Base-by-base conservation (phyloP, 2,113 vertebrate genomes). In the Hippopotamus amphibius region DNA sequence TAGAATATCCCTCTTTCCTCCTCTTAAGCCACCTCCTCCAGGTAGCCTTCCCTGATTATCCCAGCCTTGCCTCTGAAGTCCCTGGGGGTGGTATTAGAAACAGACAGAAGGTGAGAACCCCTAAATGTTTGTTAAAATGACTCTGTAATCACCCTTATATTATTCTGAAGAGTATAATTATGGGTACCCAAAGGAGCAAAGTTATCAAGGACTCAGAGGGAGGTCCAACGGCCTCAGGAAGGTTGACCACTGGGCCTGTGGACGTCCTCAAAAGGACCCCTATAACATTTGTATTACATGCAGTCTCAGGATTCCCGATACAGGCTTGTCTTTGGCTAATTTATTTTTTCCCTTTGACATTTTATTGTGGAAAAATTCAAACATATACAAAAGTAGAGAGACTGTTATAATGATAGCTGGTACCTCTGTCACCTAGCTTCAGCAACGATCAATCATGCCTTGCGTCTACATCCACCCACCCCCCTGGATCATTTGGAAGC, bases 231-330 rank as follows among this genome's bases (percentile, higher is more conserved):
- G 63, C 13, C 50, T 88, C 46, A 19, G 55, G 46, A 80, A 41
- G 79, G 80, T 37, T 33, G 24, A 33, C 1, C 30, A 3, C 0
- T 10, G 4, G 24, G 21, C 19, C 4, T n/a, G 15, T n/a, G 11
- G 12, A 30, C n/a, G 69, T 79, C 22, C 55, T 71, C 33, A 33
- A 16, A 50, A 77, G 26, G 33, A 53, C 11, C 30, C n/a, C 21
- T 7, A 7, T 3, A 7, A 14, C 33, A 15, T 57, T 57, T 17
- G 41, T 22, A 3, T 22, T 5, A 21, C 1, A 1, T 4, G 37
- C 10, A 8, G 0, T n/a, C 46, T 71, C 63, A 55, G 37, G 24
- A 16, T 33, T 2, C 83, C 76, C 28, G 17, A 13, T 6, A 19
- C 17, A 65, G 63, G 50, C 22, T 19, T 43, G 24, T 24, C 63